Evolutionary conservation across 2,797 vertebrate genomes (phyloP).

Genomic region (Betta splendens): DNA sequence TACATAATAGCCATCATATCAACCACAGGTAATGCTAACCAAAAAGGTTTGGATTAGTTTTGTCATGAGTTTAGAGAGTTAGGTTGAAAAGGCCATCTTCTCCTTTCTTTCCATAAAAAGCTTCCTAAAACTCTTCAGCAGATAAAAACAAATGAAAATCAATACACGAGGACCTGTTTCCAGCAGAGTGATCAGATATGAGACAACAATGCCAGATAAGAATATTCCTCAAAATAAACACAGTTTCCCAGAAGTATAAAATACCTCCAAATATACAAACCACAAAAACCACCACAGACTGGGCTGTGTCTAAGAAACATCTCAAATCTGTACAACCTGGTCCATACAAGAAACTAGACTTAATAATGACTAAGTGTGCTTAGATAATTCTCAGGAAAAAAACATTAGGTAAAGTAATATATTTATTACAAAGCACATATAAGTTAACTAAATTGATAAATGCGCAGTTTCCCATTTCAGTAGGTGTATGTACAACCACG

Average conservation of each 20-base stretch:
- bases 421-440: background rate
- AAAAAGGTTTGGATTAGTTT: too few relatives aligned
- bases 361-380: background rate
- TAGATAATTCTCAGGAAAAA: background rate
- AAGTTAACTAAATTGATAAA: background rate
- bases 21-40: too few relatives aligned
- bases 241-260: constrained; percentile 8
- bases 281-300: background rate
- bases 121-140: background rate
- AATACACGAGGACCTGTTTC: constrained; percentile 10
- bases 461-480: background rate
- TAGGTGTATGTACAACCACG: constrained; percentile 14
- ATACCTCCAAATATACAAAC: constrained; percentile 14
- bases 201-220: background rate
- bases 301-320: background rate
- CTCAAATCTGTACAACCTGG: background rate
- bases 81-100: background rate
- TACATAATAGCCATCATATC: too few relatives aligned
- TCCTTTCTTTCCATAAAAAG: background rate
- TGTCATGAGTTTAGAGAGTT: too few relatives aligned
- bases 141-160: constrained; percentile 8
- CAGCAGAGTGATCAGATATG: constrained; percentile 4
- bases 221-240: constrained; percentile 23
- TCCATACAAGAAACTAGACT: background rate
- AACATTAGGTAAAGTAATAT: background rate